phyloP scores from a whole-genome alignment of 2,888 invertebrate genomes.

The Lissocephala sabroskyi region DNA sequence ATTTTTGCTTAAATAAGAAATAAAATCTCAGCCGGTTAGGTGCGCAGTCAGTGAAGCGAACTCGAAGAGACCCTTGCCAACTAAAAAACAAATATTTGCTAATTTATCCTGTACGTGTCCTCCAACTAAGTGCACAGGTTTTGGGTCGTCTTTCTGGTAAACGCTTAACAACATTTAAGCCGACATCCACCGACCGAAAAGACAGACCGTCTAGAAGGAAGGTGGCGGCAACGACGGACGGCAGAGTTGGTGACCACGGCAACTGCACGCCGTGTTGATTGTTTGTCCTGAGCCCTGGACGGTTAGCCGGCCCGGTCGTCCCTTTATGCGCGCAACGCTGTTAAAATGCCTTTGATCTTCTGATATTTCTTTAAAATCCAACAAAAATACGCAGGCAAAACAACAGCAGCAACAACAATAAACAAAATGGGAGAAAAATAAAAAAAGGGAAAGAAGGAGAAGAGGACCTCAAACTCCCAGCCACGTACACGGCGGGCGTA shows the following conservation, averaged over 20 bases:
- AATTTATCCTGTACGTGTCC: slow-evolving; percentile 69
- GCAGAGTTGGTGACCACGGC: slow-evolving; percentile 10
- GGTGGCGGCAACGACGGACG: not conserved
- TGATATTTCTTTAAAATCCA: slow-evolving; percentile 48
- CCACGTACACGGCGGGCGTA: slow-evolving; percentile 53
- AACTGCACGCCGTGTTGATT: slow-evolving; percentile 48
- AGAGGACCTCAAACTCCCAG: slow-evolving; percentile 20
- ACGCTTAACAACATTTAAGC: slow-evolving; percentile 8
- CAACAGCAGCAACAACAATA: not conserved
- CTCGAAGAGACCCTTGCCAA: slow-evolving; percentile 14
- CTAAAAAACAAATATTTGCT: slow-evolving; percentile 65
- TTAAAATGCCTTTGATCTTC: slow-evolving; percentile 68
- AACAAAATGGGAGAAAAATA: slow-evolving; percentile 10
- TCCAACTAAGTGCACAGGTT: slow-evolving; percentile 60
- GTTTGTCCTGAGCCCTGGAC: slow-evolving; percentile 34
- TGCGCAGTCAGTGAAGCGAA: slow-evolving; percentile 18
- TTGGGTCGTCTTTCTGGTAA: slow-evolving; percentile 34
- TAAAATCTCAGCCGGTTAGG: slow-evolving; percentile 45
- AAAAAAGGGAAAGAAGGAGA: slow-evolving; percentile 7
- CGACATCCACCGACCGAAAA: slow-evolving; percentile 14
- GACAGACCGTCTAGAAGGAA: slow-evolving; percentile 1
- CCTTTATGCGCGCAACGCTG: slow-evolving; percentile 18
- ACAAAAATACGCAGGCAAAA: slow-evolving; percentile 8
- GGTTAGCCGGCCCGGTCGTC: too few relatives aligned
- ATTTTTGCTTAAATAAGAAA: slow-evolving; percentile 65